phyloP scores from a whole-genome alignment of 2,797 vertebrate species.

The Nasua narica region DNA sequence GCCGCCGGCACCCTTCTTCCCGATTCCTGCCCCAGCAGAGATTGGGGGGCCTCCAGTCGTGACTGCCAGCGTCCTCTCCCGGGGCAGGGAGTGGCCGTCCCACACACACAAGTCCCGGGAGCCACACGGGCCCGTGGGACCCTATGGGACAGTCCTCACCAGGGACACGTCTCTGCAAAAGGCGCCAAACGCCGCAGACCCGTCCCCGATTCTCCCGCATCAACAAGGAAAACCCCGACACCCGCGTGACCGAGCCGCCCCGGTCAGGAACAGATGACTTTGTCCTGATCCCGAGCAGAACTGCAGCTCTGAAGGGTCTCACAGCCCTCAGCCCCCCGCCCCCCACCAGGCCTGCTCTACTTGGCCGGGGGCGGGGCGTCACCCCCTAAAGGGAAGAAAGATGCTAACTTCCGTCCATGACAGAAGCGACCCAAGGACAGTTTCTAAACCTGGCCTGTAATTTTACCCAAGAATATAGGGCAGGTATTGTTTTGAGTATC shows the following conservation, averaged over 20 bases:
- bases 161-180: neutral
- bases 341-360: neutral
- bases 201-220: neutral
- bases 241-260: neutral
- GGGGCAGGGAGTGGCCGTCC: neutral
- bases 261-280: too few relatives aligned
- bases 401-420: neutral
- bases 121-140: neutral
- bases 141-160: neutral
- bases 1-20: neutral
- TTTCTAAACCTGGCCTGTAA: neutral
- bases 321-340: neutral
- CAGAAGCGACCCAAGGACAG: neutral
- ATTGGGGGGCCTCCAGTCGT: neutral
- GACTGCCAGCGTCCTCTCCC: neutral
- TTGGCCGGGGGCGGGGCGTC: neutral
- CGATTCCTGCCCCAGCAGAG: neutral
- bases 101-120: too few relatives aligned
- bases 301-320: neutral
- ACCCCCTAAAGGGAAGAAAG: neutral
- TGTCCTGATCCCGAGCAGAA: neutral
- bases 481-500: neutral
- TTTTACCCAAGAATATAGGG: neutral
- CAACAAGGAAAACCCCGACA: neutral
- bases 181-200: fast-evolving